Conservation (phyloP, 2,797 vertebrate genomes). For the Chrysocyon brachyurus region DNA sequence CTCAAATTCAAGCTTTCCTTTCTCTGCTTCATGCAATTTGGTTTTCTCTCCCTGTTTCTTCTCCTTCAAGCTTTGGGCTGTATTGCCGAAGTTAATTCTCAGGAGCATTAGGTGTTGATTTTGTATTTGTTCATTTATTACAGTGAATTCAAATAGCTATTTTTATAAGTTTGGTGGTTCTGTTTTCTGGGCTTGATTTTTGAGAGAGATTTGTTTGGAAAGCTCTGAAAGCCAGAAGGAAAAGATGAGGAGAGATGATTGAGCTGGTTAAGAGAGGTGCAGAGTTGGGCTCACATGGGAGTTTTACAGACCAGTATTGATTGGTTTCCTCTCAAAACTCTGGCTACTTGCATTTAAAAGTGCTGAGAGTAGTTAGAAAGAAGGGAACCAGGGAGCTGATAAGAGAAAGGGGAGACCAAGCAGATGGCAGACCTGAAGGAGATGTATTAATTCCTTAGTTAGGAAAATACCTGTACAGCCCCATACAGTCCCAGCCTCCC, state of each 20-base stretch:
- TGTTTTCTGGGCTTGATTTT: slow-evolving; percentile 39
- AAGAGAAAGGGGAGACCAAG: neutral
- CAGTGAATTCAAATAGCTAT: neutral
- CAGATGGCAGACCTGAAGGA: neutral
- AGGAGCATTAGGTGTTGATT: neutral
- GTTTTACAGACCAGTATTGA: neutral
- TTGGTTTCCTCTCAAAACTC: neutral
- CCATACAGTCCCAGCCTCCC: neutral
- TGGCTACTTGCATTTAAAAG: neutral
- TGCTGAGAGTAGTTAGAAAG: neutral
- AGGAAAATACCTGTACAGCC: neutral
- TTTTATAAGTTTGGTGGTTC: neutral
- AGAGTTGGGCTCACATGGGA: rapidly evolving
- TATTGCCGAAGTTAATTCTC: neutral
- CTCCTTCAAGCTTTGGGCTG: neutral
- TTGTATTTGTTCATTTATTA: slow-evolving; percentile 46
- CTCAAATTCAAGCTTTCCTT: neutral
- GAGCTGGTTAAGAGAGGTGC: neutral
- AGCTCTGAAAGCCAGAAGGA: neutral
- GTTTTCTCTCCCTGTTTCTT: neutral
- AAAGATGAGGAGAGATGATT: neutral
- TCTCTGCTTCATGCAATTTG: neutral
- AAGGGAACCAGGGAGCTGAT: neutral
- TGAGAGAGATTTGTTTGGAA: slow-evolving; percentile 17
- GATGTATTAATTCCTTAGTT: neutral